These are phyloP conservation scores for Tympanoctomys barrerae DNA, from an alignment of 2,797 vertebrate species.

Conservation along the genomic window DNA sequence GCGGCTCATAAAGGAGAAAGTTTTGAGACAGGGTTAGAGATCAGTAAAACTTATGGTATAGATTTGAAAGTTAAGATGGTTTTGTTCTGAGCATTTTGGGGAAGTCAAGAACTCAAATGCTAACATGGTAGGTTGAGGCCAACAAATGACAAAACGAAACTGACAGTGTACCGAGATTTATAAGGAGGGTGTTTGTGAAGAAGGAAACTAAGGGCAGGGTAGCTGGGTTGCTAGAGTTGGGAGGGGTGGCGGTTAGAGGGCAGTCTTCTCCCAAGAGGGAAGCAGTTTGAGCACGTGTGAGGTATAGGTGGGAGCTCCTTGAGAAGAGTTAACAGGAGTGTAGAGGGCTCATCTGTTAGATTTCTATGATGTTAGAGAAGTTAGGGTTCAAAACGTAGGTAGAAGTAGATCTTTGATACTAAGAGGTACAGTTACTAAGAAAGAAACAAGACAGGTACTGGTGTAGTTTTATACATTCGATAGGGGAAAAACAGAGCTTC, in stretches of 20 bases:
- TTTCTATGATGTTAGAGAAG: neutral
- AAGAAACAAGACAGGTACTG: neutral
- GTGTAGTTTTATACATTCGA: neutral
- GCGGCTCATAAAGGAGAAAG: neutral
- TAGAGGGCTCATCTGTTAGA: neutral
- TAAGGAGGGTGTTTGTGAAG: neutral
- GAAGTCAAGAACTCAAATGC: neutral
- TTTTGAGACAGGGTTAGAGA: neutral
- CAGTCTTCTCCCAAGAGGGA: neutral
- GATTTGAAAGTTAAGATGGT: neutral
- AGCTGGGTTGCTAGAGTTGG: neutral
- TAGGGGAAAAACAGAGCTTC: neutral
- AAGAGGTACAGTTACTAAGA: neutral
- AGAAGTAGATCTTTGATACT: neutral
- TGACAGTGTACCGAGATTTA: neutral
- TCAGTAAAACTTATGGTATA: neutral
- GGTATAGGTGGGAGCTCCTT: neutral
- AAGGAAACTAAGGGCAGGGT: neutral
- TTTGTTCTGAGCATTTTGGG: neutral
- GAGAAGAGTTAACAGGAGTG: neutral
- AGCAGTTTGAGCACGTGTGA: neutral
- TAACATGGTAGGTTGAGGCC: neutral
- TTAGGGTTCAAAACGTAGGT: neutral
- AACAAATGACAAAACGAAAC: neutral
- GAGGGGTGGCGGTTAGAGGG: neutral